Evolutionary conservation across 2,888 invertebrate genomes (phyloP).

Genomic region (Empis stercorea): DNA sequence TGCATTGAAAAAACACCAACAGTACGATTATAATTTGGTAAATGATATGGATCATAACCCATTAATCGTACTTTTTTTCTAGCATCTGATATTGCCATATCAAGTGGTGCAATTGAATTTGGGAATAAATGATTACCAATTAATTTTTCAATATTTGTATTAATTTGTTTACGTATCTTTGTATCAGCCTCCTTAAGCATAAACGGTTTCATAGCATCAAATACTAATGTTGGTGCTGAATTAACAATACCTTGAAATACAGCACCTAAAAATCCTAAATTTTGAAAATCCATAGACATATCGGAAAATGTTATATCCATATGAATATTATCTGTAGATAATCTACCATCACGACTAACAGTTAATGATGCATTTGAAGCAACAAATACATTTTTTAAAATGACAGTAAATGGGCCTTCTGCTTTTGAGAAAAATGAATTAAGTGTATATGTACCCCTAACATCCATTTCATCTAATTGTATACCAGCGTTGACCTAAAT

Average conservation of each 20-base stretch:
- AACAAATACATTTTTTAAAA: conserved; percentile 55
- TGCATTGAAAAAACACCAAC: conserved; percentile 56
- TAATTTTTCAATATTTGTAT: conserved; percentile 55
- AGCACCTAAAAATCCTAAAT: conserved; percentile 59
- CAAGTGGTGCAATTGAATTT: conserved; percentile 74
- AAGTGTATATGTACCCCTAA: conserved; percentile 63
- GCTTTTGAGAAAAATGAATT: conserved; percentile 56
- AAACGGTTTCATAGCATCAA: conserved; percentile 77
- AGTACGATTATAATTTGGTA: conserved; percentile 60
- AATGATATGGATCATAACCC: conserved; percentile 59
- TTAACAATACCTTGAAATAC: conserved; percentile 63
- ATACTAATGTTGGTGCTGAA: conserved; percentile 66
- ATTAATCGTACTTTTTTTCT: conserved; percentile 50
- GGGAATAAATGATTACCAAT: conserved; percentile 60
- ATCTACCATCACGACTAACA: conserved; percentile 58
- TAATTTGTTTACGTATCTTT: conserved; percentile 58
- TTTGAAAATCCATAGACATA: conserved; percentile 70
- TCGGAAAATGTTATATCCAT: conserved; percentile 66
- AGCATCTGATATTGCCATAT: conserved; percentile 65
- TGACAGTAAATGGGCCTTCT: conserved; percentile 65
- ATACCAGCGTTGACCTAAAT: conserved; percentile 56
- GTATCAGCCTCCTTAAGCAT: conserved; percentile 66
- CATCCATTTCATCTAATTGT: conserved; percentile 54
- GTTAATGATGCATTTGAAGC: conserved; percentile 55
- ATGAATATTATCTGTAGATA: conserved; percentile 63